Evolutionary conservation across 2,113 vertebrate genomes (phyloP).

Genomic region (Toxotes chatareus): DNA sequence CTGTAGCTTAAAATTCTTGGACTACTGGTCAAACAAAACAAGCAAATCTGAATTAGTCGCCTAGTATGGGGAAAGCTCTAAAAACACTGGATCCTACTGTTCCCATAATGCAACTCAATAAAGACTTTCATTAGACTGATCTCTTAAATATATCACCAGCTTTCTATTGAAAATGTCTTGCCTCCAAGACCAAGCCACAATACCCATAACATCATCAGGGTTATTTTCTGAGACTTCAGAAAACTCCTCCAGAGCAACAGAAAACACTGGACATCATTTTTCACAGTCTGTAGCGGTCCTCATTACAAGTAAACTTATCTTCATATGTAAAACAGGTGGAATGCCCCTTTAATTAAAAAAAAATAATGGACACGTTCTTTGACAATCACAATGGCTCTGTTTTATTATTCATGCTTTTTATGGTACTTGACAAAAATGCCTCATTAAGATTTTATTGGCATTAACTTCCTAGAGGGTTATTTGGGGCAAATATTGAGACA

Average conservation of each 20-base stretch:
- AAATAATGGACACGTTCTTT: neutral
- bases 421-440: slow-evolving; percentile 1
- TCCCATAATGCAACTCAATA: neutral
- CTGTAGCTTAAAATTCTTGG: too few species aligned
- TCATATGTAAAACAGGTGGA: neutral
- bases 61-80: too few species aligned
- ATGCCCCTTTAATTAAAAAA: neutral
- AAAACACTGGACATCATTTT: neutral
- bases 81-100: neutral
- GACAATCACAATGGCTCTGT: neutral
- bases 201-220: neutral
- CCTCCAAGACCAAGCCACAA: neutral
- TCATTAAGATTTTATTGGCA: slow-evolving; percentile 14
- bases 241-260: neutral
- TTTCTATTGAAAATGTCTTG: neutral
- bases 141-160: neutral
- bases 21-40: neutral
- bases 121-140: neutral
- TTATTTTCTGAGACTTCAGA: too few species aligned
- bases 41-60: neutral
- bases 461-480: neutral
- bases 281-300: neutral
- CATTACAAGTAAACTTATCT: neutral
- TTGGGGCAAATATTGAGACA: slow-evolving; percentile 46
- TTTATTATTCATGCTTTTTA: neutral